Evolutionary conservation across 2,797 vertebrate genomes (phyloP).

Genomic region (Epinephelus coioides): DNA sequence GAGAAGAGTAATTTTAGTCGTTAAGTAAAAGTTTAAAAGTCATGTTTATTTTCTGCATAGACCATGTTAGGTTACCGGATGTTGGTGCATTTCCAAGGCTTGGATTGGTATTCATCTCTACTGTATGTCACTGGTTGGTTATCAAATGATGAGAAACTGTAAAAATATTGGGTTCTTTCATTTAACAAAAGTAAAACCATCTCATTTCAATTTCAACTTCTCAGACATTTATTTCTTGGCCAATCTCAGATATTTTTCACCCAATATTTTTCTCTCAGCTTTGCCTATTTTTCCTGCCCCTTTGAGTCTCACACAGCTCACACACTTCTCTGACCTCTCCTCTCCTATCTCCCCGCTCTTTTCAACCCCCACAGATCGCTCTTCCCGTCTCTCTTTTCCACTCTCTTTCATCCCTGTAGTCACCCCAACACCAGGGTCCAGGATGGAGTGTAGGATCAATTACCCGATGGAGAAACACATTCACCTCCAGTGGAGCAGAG

Average conservation of each 20-base stretch:
- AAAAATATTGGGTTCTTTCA: not conserved
- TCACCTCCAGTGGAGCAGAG: slow-evolving; percentile 80
- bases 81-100: not conserved
- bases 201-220: not conserved
- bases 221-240: not conserved
- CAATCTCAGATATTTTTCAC: not conserved
- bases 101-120: not conserved
- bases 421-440: slow-evolving; percentile 49
- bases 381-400: slow-evolving; percentile 42
- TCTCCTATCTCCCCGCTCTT: not conserved
- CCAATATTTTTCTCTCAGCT: not conserved
- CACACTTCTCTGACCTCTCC: slow-evolving; percentile 11
- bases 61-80: not conserved
- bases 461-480: slow-evolving; percentile 77
- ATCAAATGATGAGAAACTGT: slow-evolving; percentile 14
- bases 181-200: not conserved
- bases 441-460: slow-evolving; percentile 77
- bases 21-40: not conserved
- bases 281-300: not conserved
- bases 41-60: not conserved
- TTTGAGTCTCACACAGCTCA: not conserved
- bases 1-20: not conserved
- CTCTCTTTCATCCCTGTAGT: slow-evolving; percentile 57
- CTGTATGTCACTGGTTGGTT: not conserved
- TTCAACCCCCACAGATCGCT: slow-evolving; percentile 22